phyloP scores from a whole-genome alignment of 2,888 invertebrate species.

The Apomyelois bistriatella region DNA sequence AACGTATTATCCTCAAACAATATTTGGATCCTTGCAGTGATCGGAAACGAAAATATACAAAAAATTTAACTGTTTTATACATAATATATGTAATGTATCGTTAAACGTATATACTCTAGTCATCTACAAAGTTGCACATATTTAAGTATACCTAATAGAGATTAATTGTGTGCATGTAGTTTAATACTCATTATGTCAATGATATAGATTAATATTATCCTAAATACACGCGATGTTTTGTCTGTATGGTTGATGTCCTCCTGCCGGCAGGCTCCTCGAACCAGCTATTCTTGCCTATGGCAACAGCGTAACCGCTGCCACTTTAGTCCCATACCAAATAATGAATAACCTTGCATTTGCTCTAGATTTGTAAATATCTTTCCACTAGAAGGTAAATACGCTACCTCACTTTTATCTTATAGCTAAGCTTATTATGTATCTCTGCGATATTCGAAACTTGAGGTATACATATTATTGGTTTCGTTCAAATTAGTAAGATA shows the following conservation, averaged over 20 bases:
- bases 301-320: conserved; percentile 34
- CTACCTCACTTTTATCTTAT: conserved; percentile 76
- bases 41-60: conserved; percentile 66
- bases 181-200: conserved; percentile 68
- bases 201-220: conserved; percentile 40
- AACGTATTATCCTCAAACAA: conserved; percentile 71
- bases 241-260: conserved; percentile 41
- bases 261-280: conserved; percentile 45
- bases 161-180: conserved; percentile 66
- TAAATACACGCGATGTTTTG: conserved; percentile 54
- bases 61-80: conserved; percentile 70
- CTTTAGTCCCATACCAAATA: conserved; percentile 59
- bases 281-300: conserved; percentile 31
- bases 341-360: conserved; percentile 53
- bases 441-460: conserved; percentile 9
- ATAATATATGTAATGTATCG: conserved; percentile 57
- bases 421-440: conserved; percentile 65
- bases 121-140: conserved; percentile 76
- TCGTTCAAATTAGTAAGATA: conserved; percentile 12
- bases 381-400: conserved; percentile 76
- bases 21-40: conserved; percentile 80
- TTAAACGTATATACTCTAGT: conserved; percentile 76
- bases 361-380: conserved; percentile 72
- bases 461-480: conserved; percentile 1
- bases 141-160: conserved; percentile 50